These are phyloP conservation scores for Eledona agricola DNA, from an alignment of 2,888 invertebrate species.

Conservation along the genomic window DNA sequence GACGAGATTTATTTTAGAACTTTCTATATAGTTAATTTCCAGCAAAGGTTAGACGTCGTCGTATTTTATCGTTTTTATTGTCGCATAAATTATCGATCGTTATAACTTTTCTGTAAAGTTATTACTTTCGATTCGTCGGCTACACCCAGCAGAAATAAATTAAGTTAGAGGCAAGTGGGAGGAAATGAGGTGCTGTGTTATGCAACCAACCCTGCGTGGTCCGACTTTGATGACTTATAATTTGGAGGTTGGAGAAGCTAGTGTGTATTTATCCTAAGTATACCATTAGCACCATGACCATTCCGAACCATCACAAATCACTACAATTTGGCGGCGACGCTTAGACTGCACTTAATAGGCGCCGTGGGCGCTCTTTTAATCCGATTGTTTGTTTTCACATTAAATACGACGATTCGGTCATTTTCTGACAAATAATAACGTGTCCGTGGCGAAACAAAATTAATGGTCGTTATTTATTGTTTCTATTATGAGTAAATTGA, in stretches of 20 bases:
- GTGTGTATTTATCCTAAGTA: constrained; percentile 60
- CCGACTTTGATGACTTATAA: constrained; percentile 56
- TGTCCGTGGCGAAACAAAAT: constrained; percentile 42
- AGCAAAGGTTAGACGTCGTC: constrained; percentile 56
- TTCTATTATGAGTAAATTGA: constrained; percentile 55
- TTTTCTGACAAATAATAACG: constrained; percentile 23
- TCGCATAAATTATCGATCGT: constrained; percentile 50
- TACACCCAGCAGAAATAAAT: constrained; percentile 33
- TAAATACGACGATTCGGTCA: constrained; percentile 30
- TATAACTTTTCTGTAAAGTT: constrained; percentile 51
- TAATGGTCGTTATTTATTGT: constrained; percentile 51
- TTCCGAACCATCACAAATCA: constrained; percentile 57
- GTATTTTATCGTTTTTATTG: constrained; percentile 55
- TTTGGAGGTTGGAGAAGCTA: constrained; percentile 52
- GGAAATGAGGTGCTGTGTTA: constrained; percentile 12
- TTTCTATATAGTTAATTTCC: constrained; percentile 57
- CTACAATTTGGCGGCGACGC: constrained; percentile 61
- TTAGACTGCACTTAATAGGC: constrained; percentile 55
- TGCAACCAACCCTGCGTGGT: constrained; percentile 22
- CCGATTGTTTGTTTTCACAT: constrained; percentile 33
- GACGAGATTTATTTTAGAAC: constrained; percentile 56
- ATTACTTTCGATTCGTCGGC: constrained; percentile 42
- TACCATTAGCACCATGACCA: constrained; percentile 59
- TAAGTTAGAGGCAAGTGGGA: constrained; percentile 19
- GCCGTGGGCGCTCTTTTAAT: constrained; percentile 41